phyloP scores from a whole-genome alignment of 2,113 vertebrate species.

The Mastomys coucha region DNA sequence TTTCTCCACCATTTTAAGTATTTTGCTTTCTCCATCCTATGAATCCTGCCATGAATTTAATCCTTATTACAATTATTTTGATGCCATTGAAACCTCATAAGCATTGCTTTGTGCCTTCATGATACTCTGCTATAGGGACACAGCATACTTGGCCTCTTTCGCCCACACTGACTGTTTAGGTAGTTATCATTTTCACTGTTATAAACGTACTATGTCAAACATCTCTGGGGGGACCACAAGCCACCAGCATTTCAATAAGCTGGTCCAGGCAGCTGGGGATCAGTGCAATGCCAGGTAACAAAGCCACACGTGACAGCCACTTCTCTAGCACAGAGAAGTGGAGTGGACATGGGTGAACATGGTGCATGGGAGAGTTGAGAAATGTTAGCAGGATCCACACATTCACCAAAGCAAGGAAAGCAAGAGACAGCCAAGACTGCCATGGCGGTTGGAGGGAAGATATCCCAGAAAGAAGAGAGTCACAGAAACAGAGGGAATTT shows the following conservation, averaged over 20 bases:
- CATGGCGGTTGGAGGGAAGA: not conserved
- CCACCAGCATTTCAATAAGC: not conserved
- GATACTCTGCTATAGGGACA: not conserved
- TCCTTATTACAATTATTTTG: conserved; percentile 31
- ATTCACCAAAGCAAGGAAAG: not conserved
- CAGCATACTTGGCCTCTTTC: not conserved
- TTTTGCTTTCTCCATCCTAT: not conserved
- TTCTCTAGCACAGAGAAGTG: not conserved
- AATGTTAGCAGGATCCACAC: not conserved
- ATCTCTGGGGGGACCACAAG: not conserved
- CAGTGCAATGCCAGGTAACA: too few species aligned
- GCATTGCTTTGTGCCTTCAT: not conserved
- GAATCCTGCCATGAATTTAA: not conserved
- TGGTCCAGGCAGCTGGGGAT: not conserved
- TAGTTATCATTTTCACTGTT: not conserved
- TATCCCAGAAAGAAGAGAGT: not conserved
- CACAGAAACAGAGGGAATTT: not conserved
- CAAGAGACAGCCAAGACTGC: not conserved
- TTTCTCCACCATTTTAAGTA: not conserved
- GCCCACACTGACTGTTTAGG: not conserved
- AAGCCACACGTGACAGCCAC: not conserved
- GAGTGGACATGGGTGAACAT: not conserved
- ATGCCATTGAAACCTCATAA: not conserved
- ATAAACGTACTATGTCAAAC: not conserved
- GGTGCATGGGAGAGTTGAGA: not conserved